Conservation (phyloP, 2,113 vertebrate species). For the Boleophthalmus pectinirostris region DNA sequence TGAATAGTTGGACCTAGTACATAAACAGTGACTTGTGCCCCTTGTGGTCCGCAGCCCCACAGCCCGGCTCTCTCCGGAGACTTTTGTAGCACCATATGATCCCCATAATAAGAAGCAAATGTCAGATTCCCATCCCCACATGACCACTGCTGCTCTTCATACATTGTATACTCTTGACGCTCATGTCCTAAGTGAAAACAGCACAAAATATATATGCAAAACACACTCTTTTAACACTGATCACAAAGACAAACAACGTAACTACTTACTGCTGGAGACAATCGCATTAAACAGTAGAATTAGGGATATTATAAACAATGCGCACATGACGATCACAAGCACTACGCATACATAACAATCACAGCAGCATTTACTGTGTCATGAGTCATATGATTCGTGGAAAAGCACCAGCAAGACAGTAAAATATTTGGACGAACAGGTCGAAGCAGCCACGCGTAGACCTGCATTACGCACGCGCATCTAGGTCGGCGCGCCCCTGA, state of each 20-base stretch:
- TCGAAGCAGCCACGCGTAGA: too few relatives aligned
- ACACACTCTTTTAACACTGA: background rate
- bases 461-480: too few relatives aligned
- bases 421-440: too few relatives aligned
- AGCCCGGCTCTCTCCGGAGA: slow-evolving; percentile 81
- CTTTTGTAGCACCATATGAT: slow-evolving; percentile 91
- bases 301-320: background rate
- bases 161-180: background rate
- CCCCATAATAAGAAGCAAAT: slow-evolving; percentile 85
- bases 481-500: too few relatives aligned
- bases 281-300: background rate
- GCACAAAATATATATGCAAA: background rate
- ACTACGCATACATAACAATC: too few relatives aligned
- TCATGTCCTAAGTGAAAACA: background rate
- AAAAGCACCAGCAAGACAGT: too few relatives aligned
- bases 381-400: too few relatives aligned
- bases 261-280: background rate
- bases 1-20: slow-evolving; percentile 39
- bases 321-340: too few relatives aligned
- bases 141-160: background rate
- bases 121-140: slow-evolving; percentile 65
- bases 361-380: too few relatives aligned
- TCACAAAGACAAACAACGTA: background rate
- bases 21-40: slow-evolving; percentile 63
- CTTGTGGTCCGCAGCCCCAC: slow-evolving; percentile 81